These are phyloP conservation scores for Phragmatobia fuliginosa DNA, from an alignment of 2,888 invertebrate species.

Conservation along the genomic window DNA sequence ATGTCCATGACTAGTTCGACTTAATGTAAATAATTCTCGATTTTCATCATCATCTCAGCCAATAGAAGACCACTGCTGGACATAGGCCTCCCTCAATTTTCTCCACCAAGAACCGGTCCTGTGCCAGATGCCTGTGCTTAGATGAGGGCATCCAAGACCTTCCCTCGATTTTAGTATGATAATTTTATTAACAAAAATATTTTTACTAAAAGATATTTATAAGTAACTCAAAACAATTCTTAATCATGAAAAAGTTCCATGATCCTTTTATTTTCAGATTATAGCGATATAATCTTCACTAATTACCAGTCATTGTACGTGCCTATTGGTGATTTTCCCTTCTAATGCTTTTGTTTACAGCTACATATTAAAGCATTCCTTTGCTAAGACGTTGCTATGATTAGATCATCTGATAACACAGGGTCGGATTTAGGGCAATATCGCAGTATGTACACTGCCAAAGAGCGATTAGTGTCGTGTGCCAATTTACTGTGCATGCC, in stretches of 20 bases:
- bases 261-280: constrained; percentile 1
- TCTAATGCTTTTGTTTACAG: constrained; percentile 34
- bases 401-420: constrained; percentile 34
- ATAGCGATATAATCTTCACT: not conserved
- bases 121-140: too few species aligned
- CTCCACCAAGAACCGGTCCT: too few species aligned
- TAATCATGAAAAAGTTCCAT: not conserved
- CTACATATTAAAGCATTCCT: constrained; percentile 32
- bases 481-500: constrained; percentile 27
- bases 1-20: too few species aligned
- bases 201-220: too few species aligned
- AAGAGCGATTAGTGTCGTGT: constrained; percentile 20
- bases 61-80: too few species aligned
- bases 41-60: too few species aligned
- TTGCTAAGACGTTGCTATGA: constrained; percentile 28
- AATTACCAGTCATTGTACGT: constrained; percentile 7
- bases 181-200: too few species aligned
- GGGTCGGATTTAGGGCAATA: constrained; percentile 25
- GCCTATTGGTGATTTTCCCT: constrained; percentile 18
- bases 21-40: too few species aligned
- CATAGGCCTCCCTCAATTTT: too few species aligned
- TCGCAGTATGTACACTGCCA: constrained; percentile 23
- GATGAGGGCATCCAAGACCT: too few species aligned
- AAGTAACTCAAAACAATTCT: too few species aligned
- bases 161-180: too few species aligned